These are phyloP conservation scores for Drosophila suboccidentalis DNA, from an alignment of 2,888 invertebrate genomes.

Conservation along the genomic window DNA sequence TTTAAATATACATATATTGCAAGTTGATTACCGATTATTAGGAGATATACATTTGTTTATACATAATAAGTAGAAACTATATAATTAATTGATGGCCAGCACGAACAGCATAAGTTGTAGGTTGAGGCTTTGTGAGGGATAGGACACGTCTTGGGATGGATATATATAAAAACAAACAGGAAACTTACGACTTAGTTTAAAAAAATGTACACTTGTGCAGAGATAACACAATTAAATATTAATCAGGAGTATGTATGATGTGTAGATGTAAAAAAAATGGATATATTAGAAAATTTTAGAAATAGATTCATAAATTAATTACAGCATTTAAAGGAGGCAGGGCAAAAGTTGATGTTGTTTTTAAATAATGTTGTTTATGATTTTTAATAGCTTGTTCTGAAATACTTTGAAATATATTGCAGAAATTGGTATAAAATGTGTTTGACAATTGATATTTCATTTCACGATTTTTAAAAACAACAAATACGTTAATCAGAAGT, in stretches of 20 bases:
- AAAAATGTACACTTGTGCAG: conserved; percentile 69
- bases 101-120: conserved; percentile 51
- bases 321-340: conserved; percentile 50
- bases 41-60: conserved; percentile 59
- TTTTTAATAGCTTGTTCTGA: background rate
- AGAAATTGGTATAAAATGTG: conserved; percentile 9
- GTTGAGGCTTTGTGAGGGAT: conserved; percentile 31
- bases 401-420: conserved; percentile 34
- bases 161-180: conserved; percentile 42
- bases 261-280: conserved; percentile 16
- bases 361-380: background rate
- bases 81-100: conserved; percentile 67
- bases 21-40: conserved; percentile 54
- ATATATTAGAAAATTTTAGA: conserved; percentile 12
- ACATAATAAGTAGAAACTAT: conserved; percentile 48
- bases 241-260: conserved; percentile 37
- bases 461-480: conserved; percentile 33
- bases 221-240: conserved; percentile 49
- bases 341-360: conserved; percentile 27
- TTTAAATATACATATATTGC: conserved; percentile 73
- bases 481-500: conserved; percentile 36
- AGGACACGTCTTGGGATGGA: conserved; percentile 32
- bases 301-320: conserved; percentile 61
- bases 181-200: conserved; percentile 40
- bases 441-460: conserved; percentile 8